Conservation (phyloP, 2,888 invertebrate genomes). For the Thecophora atra region DNA sequence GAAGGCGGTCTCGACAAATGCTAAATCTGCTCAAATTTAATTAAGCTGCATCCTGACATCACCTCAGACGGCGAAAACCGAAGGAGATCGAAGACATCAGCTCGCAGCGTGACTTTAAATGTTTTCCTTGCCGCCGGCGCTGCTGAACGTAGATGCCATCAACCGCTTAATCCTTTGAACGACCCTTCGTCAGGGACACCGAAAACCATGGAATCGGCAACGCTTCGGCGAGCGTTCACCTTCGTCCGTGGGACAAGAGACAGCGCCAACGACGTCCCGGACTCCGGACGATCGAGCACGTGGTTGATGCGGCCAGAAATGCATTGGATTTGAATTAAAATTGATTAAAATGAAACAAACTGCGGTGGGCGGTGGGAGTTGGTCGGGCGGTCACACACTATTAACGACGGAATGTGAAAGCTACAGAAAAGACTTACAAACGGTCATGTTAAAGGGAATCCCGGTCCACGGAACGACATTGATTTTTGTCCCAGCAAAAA, state of each 20-base stretch:
- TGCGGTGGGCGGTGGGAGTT: not conserved
- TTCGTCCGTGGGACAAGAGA: conserved; percentile 54
- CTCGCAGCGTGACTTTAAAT: not conserved
- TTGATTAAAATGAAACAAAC: conserved; percentile 57
- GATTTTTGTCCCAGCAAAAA: not conserved
- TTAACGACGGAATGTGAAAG: conserved; percentile 54
- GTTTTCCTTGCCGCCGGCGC: conserved; percentile 9
- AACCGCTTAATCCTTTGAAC: conserved; percentile 58
- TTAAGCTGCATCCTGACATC: not conserved
- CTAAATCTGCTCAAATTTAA: conserved; percentile 24
- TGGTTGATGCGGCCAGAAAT: conserved; percentile 37
- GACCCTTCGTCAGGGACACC: not conserved
- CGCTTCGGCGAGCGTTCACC: conserved; percentile 54
- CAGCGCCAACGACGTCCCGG: too few species aligned
- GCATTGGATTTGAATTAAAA: conserved; percentile 61
- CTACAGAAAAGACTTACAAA: not conserved
- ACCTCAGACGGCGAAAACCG: not conserved
- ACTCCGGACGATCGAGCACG: conserved; percentile 25
- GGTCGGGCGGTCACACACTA: conserved; percentile 50
- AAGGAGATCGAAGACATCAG: too few species aligned
- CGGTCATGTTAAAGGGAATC: not conserved
- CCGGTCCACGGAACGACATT: conserved; percentile 6
- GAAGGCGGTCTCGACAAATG: too few species aligned
- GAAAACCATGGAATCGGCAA: conserved; percentile 51
- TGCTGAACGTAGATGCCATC: conserved; percentile 50